Evolutionary conservation across 2,888 invertebrate genomes (phyloP), one percentile per base, ranked within the genome.

Genomic region (Morpho achilles): DNA sequence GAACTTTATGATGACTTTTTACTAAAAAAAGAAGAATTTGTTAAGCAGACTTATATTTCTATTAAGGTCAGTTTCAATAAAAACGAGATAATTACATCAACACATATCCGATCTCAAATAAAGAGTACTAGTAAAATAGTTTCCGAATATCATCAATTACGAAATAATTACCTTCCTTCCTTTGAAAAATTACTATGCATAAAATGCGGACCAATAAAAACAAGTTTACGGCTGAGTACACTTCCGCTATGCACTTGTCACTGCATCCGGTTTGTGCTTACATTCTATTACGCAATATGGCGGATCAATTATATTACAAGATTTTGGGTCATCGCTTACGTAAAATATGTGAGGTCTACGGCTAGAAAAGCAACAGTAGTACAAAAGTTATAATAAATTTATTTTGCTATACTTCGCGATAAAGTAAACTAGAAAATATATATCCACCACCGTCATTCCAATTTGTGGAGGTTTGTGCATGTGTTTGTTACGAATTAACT

Each of bases 181-280:
- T 48, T 39, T 52, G 40, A 41, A 54, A 40, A 48, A 22, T 54
- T 54, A 23, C 48, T 54, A 42, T 54, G 48, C 42, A 42, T 54
- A 48, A 53, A 48, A 54, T 43, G 49, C 48, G 48, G 39, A 49
- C 49, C 48, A 58, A 53, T 58, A 62, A 60, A 58, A 57, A 58
- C 56, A 58, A 41, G 42, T 50, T 53, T 50, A 54, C 50, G 45
- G 46, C 47, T 57, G 57, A 49, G 53, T 22, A 48, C 52, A 58
- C 58, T 60, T 63, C 65, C 67, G 56, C 50, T 54, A 54, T 56
- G 42, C 60, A 58, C 63, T 65, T 62, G 46, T 57, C 53, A 59
- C 49, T 63, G 54, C 48, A 53, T 62, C 60, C 61, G 63, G 62
- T 62, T 65, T 65, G 66, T 59, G 66, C 67, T 54, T 43, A 49